These are phyloP conservation scores for Drosophila rellima DNA, from an alignment of 2,888 invertebrate species.

Conservation along the genomic window DNA sequence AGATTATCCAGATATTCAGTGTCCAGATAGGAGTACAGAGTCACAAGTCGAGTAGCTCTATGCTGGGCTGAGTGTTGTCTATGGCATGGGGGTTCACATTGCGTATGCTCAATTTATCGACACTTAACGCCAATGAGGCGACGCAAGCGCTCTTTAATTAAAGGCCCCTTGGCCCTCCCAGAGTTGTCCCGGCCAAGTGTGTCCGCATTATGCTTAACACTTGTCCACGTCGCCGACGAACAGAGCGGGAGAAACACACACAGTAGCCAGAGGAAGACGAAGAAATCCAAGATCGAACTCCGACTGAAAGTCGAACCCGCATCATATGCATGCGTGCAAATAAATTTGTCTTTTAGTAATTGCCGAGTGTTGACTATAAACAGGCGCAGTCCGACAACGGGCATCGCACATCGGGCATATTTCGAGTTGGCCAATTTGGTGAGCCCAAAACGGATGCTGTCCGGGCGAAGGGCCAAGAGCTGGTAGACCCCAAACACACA, in stretches of 20 bases:
- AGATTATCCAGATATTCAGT: conserved; percentile 18
- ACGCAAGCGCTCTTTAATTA: conserved; percentile 73
- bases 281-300: not conserved
- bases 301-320: conserved; percentile 46
- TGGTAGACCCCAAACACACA: conserved; percentile 8
- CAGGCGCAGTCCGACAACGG: conserved; percentile 59
- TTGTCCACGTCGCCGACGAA: conserved; percentile 72
- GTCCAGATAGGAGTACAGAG: conserved; percentile 2
- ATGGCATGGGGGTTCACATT: conserved; percentile 45
- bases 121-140: conserved; percentile 83
- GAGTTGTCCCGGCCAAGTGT: conserved; percentile 44
- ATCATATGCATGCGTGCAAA: conserved; percentile 82
- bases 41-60: conserved; percentile 6
- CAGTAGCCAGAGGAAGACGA: conserved; percentile 37
- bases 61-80: conserved; percentile 16
- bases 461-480: conserved; percentile 5
- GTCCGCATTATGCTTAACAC: conserved; percentile 82
- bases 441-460: conserved; percentile 1
- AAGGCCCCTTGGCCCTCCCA: conserved; percentile 22
- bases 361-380: conserved; percentile 75
- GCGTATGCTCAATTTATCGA: conserved; percentile 82
- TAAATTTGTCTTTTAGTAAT: conserved; percentile 85
- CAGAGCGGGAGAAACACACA: conserved; percentile 53
- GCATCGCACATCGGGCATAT: conserved; percentile 34
- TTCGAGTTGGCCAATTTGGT: conserved; percentile 10